These are phyloP conservation scores for rabbit (Oryctolagus cuniculus) DNA, from an alignment of 2,113 vertebrate species.

Conservation along the genomic window DNA sequence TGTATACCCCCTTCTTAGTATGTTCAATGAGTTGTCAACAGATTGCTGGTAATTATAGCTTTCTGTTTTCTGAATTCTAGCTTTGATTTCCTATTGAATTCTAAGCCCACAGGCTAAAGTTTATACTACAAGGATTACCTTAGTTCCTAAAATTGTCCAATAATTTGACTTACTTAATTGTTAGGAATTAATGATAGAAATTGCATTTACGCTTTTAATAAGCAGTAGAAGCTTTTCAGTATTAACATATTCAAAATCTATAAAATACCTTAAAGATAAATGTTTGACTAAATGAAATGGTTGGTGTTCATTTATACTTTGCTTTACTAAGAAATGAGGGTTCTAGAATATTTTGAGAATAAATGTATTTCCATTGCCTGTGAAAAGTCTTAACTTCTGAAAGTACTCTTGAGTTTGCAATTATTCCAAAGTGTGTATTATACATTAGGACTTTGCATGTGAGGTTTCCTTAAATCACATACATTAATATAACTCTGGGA, in stretches of 20 bases:
- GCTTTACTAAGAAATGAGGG: slow-evolving; percentile 20
- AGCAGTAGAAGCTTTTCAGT: not conserved
- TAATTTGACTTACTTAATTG: slow-evolving; percentile 10
- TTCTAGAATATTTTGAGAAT: slow-evolving; percentile 24
- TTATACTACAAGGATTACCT: not conserved
- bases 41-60: slow-evolving; percentile 16
- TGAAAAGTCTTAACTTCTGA: not conserved
- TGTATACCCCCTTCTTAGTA: not conserved
- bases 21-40: not conserved
- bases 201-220: slow-evolving; percentile 16
- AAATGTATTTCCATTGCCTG: not conserved
- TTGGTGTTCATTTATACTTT: slow-evolving; percentile 28
- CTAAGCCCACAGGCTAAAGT: not conserved
- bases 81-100: slow-evolving; percentile 26
- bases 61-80: not conserved
- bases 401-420: slow-evolving; percentile 28
- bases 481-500: not conserved
- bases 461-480: not conserved
- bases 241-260: not conserved
- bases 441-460: not conserved
- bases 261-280: slow-evolving; percentile 30
- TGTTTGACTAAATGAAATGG: not conserved
- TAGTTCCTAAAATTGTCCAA: not conserved
- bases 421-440: not conserved
- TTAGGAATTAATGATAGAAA: slow-evolving; percentile 13